Percentiles rank a stretch among this genome's conserved stretches.
Evolutionary conservation across 2,113 vertebrate genomes (phyloP).

Genomic region (Mungos mungo): DNA sequence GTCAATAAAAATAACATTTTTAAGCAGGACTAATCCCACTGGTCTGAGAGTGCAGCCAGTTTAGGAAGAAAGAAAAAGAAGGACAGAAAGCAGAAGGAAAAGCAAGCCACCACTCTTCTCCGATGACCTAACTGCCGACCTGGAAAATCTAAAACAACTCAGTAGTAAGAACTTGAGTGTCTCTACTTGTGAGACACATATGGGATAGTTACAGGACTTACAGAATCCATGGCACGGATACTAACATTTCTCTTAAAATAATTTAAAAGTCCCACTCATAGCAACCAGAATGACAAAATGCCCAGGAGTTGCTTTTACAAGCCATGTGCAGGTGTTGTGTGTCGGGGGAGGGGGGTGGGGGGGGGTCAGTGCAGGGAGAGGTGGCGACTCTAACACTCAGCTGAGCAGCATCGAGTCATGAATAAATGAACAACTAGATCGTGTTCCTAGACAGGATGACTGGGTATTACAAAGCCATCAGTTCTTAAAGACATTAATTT

Average conservation of each 20-base stretch:
- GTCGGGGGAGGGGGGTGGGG: rapidly evolving
- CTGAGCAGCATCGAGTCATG: neutral
- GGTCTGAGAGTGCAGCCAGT: neutral
- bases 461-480: slow-evolving; percentile 37
- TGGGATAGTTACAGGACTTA: neutral
- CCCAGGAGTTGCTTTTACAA: neutral
- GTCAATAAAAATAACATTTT: neutral
- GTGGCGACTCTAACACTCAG: neutral
- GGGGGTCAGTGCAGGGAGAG: rapidly evolving
- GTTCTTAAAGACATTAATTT: slow-evolving; percentile 59
- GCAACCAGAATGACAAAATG: neutral
- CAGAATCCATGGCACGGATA: neutral
- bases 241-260: neutral
- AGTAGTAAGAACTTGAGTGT: neutral
- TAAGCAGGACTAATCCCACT: neutral
- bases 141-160: neutral
- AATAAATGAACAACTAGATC: slow-evolving; percentile 55
- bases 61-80: neutral
- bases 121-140: neutral
- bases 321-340: no score
- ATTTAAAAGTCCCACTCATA: neutral
- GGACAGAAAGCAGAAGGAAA: neutral
- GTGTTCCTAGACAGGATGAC: neutral
- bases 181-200: neutral
- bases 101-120: neutral